Evolutionary conservation across 2,113 vertebrate genomes (phyloP).

Genomic region (Octodon degus): DNA sequence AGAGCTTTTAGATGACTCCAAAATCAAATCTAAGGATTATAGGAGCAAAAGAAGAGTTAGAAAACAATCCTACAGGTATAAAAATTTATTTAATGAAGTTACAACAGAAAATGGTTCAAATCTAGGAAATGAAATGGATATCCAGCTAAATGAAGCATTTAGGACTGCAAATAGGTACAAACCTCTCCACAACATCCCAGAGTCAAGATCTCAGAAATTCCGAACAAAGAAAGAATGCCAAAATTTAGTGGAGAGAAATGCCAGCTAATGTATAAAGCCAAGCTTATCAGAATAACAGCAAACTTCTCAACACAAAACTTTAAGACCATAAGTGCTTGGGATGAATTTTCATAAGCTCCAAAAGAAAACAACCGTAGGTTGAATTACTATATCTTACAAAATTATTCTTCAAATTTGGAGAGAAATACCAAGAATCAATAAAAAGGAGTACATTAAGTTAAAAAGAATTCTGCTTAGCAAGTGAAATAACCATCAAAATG

Average conservation of each 20-base stretch:
- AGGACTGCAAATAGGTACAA: background rate
- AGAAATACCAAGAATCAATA: background rate
- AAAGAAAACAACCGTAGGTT: background rate
- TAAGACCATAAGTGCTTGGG: background rate
- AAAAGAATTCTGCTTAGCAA: background rate
- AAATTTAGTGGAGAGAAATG: background rate
- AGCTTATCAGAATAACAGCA: background rate
- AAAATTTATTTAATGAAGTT: background rate
- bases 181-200: background rate
- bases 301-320: background rate
- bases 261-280: background rate
- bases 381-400: background rate
- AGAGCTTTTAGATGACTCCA: background rate
- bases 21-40: background rate
- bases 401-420: background rate
- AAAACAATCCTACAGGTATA: background rate
- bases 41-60: background rate
- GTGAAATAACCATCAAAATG: background rate
- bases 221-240: background rate
- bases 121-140: background rate
- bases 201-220: background rate
- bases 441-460: background rate
- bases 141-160: background rate
- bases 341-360: background rate
- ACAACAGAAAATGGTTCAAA: background rate